phyloP scores from a whole-genome alignment of 2,113 vertebrate genomes.

The Puntigrus tetrazona region DNA sequence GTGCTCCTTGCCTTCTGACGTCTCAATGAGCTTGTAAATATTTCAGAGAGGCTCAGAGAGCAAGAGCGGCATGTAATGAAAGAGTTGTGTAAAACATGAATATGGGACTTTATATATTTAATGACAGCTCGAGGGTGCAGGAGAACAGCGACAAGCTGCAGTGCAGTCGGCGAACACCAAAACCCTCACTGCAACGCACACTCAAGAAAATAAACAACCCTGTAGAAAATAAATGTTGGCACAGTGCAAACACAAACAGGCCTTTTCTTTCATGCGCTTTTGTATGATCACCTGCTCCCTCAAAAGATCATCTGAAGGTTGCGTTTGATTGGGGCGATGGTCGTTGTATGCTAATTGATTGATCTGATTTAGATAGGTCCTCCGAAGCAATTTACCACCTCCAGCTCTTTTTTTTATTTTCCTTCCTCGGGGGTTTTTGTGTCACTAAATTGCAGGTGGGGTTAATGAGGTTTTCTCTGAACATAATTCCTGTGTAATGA shows the following conservation, averaged over 20 bases:
- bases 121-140: slow-evolving; percentile 21
- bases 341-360: slow-evolving; percentile 6
- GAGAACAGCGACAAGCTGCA: neutral
- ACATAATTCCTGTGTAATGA: slow-evolving; percentile 56
- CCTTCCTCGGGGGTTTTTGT: slow-evolving; percentile 11
- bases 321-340: neutral
- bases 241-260: slow-evolving; percentile 4
- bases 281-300: slow-evolving; percentile 17
- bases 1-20: neutral
- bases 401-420: neutral
- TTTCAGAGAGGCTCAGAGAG: slow-evolving; percentile 27
- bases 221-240: slow-evolving; percentile 32
- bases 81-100: slow-evolving; percentile 25
- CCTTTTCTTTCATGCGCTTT: neutral
- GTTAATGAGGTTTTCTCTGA: slow-evolving; percentile 56
- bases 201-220: slow-evolving; percentile 11
- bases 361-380: slow-evolving; percentile 23
- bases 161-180: neutral
- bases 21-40: slow-evolving; percentile 30
- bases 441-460: slow-evolving; percentile 52
- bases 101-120: slow-evolving; percentile 19
- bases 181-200: slow-evolving; percentile 4
- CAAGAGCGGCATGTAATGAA: slow-evolving; percentile 1
- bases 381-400: slow-evolving; percentile 45
- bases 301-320: slow-evolving; percentile 38